phyloP scores from a whole-genome alignment of 2,888 invertebrate genomes.

The Brachyopa scutellaris region DNA sequence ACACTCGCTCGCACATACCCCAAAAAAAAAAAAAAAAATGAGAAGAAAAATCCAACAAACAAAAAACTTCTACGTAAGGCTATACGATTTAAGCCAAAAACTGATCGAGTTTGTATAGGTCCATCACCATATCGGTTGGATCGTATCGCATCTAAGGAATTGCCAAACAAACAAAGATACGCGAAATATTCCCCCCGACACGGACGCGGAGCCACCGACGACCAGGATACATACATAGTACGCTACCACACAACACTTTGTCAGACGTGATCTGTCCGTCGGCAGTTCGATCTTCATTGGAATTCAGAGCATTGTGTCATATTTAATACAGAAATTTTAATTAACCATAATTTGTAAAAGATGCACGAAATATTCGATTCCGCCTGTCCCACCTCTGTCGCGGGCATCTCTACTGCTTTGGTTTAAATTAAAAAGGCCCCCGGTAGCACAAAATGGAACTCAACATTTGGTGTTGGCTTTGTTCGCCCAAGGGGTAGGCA shows the following conservation, averaged over 20 bases:
- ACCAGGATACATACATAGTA: background rate
- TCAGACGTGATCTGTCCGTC: conserved; percentile 65
- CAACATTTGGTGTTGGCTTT: conserved; percentile 62
- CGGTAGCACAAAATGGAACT: conserved; percentile 44
- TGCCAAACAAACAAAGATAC: conserved; percentile 49
- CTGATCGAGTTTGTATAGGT: conserved; percentile 72
- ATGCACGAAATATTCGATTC: conserved; percentile 77
- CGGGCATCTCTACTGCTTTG: conserved; percentile 26
- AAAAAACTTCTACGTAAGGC: background rate
- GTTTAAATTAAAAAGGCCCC: conserved; percentile 50
- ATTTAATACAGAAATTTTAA: conserved; percentile 82
- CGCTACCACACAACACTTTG: conserved; percentile 50
- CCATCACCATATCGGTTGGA: conserved; percentile 69
- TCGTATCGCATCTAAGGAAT: conserved; percentile 61
- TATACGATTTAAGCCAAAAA: conserved; percentile 62
- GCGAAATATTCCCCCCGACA: conserved; percentile 23
- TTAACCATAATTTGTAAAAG: conserved; percentile 82
- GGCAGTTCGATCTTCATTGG: conserved; percentile 75
- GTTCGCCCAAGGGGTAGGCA: conserved; percentile 34
- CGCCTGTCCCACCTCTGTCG: conserved; percentile 24
- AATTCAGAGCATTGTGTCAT: conserved; percentile 82
- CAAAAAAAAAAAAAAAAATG: conserved; percentile 7
- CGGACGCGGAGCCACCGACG: too few relatives aligned
- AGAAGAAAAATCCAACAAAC: conserved; percentile 2
- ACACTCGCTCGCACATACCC: conserved; percentile 39